Evolutionary conservation across 2,888 invertebrate genomes (phyloP), one percentile per base, ranked within the genome.

Genomic region (Apamea sordens): DNA sequence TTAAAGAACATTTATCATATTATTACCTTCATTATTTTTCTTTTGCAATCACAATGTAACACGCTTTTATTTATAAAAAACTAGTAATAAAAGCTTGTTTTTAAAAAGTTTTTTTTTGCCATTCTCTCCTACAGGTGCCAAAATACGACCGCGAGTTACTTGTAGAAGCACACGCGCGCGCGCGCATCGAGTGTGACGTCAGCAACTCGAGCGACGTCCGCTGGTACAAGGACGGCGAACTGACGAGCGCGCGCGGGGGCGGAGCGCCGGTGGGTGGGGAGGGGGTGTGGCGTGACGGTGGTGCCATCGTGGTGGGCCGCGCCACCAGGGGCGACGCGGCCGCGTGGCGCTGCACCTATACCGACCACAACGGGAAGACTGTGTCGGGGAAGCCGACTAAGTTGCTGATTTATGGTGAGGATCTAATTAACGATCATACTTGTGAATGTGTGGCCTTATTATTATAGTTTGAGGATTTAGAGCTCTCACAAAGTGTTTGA

Each of bases 261-360:
- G 90, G 90, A 13, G 79, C 84, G 56, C 89, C 59, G 65, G 91
- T 87, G 0, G 91, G 92, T 0, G 92, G 92, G 0, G 93, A 93
- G 73, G 92, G 93, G 4, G 90, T 93, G 73, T 95, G 95, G 94
- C 91, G 90, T 4, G 94, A 94, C 21, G 90, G 90, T 0, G 89
- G 88, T 11, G 92, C 92, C 13, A 89, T 94, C 50, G 93, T 95
- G 83, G 93, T 97, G n/a, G 94, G 94, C 2, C 93, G 96, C 6
- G 96, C 96, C 7, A 94, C 95, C 0, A 89, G 96, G 0, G 97
- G 98, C 44, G 98, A 98, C 91, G 98, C 98, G 63, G 98, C 98
- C 0, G 94, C 97, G 73, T 98, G 98, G 98, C 97, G 97, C 79
- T 98, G 98, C 91, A 97, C 97, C 47, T 97, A 98, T 0, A 97